Conservation (phyloP, 23 tunicate genomes). For the Styela plicata region DNA sequence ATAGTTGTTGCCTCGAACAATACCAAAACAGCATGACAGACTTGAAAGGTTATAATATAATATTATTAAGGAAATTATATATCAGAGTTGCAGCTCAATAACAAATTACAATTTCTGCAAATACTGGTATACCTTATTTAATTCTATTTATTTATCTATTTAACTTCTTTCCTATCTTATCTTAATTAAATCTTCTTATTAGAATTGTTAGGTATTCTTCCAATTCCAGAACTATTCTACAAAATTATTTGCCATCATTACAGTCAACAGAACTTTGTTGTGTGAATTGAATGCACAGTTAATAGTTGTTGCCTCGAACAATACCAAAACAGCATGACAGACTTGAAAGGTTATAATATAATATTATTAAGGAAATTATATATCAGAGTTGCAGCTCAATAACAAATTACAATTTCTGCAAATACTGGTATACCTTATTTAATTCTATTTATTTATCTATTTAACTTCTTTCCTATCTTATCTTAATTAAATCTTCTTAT, state of each 20-base stretch:
- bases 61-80: not conserved
- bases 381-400: not conserved
- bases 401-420: not conserved
- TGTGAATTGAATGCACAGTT: constrained; percentile 97
- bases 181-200: too few relatives aligned
- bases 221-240: too few relatives aligned
- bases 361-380: not conserved
- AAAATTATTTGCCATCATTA: constrained; percentile 99
- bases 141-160: too few relatives aligned
- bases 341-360: too few relatives aligned
- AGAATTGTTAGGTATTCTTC: too few relatives aligned
- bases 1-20: constrained; percentile 95
- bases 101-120: not conserved
- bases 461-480: too few relatives aligned
- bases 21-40: constrained; percentile 76
- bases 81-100: not conserved
- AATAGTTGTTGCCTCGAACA: constrained; percentile 95
- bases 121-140: too few relatives aligned
- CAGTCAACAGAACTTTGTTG: constrained; percentile 93
- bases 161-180: too few relatives aligned
- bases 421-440: too few relatives aligned
- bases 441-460: too few relatives aligned
- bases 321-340: constrained; percentile 72
- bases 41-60: too few relatives aligned
- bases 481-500: too few relatives aligned